Percentiles rank a stretch among this genome's conserved stretches.
Evolutionary conservation across 2,888 invertebrate genomes (phyloP).

Genomic region (Acanthococcus lagerstroemiae): DNA sequence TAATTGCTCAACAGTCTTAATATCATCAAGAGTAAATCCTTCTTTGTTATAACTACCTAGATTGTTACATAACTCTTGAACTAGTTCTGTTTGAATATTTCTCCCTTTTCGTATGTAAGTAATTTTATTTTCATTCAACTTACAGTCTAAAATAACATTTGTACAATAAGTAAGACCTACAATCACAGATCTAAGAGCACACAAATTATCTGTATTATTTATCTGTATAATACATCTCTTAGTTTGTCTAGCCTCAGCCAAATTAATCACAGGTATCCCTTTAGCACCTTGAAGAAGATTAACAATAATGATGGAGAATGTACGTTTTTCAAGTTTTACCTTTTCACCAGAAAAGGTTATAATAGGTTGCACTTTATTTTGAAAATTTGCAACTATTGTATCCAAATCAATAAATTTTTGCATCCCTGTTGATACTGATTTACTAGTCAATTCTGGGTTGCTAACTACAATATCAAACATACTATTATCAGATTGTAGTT

Average conservation of each 20-base stretch:
- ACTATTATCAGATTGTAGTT: no score
- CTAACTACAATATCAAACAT: no score
- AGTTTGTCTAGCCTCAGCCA: neutral
- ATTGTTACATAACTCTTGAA: neutral
- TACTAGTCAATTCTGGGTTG: no score
- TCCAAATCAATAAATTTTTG: no score
- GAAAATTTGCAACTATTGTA: no score
- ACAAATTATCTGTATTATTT: slow-evolving; percentile 4
- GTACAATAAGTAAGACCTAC: slow-evolving; percentile 2
- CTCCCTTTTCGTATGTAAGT: neutral
- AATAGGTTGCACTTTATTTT: no score
- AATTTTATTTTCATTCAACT: neutral
- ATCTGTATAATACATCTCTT: neutral
- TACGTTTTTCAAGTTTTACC: neutral
- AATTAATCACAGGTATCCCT: neutral
- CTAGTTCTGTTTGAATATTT: neutral
- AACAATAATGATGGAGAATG: neutral
- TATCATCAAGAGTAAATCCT: neutral
- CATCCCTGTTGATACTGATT: no score
- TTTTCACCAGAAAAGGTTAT: no score
- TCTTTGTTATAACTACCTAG: neutral
- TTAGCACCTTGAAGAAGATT: neutral
- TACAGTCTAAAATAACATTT: neutral
- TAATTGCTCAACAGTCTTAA: neutral
- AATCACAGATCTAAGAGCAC: neutral